Percentiles rank a stretch among this genome's conserved stretches.
Evolutionary conservation across 2,113 vertebrate genomes (phyloP).

Genomic region (Nannospalax galili): DNA sequence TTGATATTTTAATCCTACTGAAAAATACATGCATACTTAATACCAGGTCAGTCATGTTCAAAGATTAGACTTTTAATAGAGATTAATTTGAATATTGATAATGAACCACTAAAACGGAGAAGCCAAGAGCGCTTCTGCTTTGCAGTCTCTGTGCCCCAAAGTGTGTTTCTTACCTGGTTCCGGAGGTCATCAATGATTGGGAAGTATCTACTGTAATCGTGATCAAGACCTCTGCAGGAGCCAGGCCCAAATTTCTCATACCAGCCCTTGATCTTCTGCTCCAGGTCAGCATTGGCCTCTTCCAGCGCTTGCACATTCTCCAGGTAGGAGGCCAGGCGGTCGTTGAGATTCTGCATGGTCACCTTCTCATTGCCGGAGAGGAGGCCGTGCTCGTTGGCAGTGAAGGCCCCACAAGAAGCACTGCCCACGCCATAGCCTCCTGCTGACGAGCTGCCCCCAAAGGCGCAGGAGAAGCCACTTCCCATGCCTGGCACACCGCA

Average conservation of each 20-base stretch:
- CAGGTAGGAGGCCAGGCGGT: slow-evolving; percentile 90
- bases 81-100: slow-evolving; percentile 5
- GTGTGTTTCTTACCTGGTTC: slow-evolving; percentile 73
- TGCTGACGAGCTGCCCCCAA: slow-evolving; percentile 56
- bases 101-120: background rate
- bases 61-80: slow-evolving; percentile 21
- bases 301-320: slow-evolving; percentile 83
- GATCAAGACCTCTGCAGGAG: slow-evolving; percentile 71
- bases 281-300: slow-evolving; percentile 77
- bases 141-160: fast-evolving
- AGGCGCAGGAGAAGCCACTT: slow-evolving; percentile 84
- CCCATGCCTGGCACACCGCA: slow-evolving; percentile 71
- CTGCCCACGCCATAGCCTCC: slow-evolving; percentile 15
- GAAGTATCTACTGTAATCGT: slow-evolving; percentile 78
- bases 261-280: slow-evolving; percentile 84
- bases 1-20: slow-evolving; percentile 38
- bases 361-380: slow-evolving; percentile 82
- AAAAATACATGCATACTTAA: background rate
- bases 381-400: slow-evolving; percentile 13
- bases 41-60: background rate
- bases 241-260: slow-evolving; percentile 79
- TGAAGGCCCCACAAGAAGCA: slow-evolving; percentile 29
- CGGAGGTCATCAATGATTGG: slow-evolving; percentile 78
- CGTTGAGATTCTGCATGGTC: slow-evolving; percentile 92
- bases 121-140: background rate